Conservation (phyloP, 2,888 invertebrate species). For the Noctua fimbriata region DNA sequence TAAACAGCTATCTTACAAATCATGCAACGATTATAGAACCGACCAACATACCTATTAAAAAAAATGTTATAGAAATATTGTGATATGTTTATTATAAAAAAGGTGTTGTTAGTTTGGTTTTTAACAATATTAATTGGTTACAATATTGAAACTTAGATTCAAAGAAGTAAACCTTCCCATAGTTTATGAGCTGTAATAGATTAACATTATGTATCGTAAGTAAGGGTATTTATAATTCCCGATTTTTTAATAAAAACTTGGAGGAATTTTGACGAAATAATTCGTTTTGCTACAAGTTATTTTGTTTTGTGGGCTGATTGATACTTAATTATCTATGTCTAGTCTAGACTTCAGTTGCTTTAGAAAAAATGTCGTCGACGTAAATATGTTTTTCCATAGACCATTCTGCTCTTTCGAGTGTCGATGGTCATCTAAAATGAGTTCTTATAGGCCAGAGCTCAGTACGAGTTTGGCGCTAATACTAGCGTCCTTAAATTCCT, state of each 20-base stretch:
- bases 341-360: neutral
- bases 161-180: neutral
- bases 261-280: neutral
- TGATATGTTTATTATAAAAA: no score
- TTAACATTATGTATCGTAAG: neutral
- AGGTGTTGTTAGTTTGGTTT: neutral
- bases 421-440: neutral
- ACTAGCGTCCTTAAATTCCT: neutral
- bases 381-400: neutral
- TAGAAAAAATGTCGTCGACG: neutral
- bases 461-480: neutral
- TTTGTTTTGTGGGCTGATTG: neutral
- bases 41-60: neutral
- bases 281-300: neutral
- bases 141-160: neutral
- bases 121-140: neutral
- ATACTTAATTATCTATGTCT: neutral
- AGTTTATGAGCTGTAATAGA: neutral
- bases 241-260: neutral
- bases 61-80: no score
- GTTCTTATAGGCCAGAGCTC: neutral
- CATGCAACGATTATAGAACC: neutral
- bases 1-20: neutral
- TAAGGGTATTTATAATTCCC: neutral
- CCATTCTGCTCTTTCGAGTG: neutral